These are phyloP conservation scores for Antheraea mylitta DNA, from an alignment of 1,140 invertebrate species.

Conservation along the genomic window DNA sequence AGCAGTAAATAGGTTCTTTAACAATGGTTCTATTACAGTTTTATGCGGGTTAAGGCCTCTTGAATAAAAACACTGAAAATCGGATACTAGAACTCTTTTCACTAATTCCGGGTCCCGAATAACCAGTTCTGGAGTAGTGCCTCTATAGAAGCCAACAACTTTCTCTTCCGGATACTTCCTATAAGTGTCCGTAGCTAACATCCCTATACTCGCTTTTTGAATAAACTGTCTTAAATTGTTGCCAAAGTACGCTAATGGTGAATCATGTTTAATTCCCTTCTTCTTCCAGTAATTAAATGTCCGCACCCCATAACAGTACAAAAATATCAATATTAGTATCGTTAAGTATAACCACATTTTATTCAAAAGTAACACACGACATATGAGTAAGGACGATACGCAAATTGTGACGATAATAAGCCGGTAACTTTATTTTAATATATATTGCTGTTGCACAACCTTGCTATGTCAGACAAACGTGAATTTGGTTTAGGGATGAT, in stretches of 20 bases:
- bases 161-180: constrained; percentile 51
- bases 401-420: too few species aligned
- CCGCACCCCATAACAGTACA: constrained; percentile 41
- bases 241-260: too few species aligned
- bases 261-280: too few species aligned
- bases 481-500: too few species aligned
- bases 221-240: constrained; percentile 48
- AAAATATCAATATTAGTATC: too few species aligned
- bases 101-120: constrained; percentile 69
- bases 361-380: too few species aligned
- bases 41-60: constrained; percentile 57
- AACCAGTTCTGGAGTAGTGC: constrained; percentile 40
- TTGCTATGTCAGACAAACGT: too few species aligned
- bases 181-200: constrained; percentile 46
- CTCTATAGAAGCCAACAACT: constrained; percentile 22
- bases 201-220: constrained; percentile 45
- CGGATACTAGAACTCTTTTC: constrained; percentile 76
- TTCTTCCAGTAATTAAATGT: constrained; percentile 35
- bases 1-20: too few species aligned
- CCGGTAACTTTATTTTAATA: too few species aligned
- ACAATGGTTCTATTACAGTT: constrained; percentile 39
- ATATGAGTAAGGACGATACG: too few species aligned
- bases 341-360: too few species aligned
- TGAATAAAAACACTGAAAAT: constrained; percentile 80
- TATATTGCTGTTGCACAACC: too few species aligned